Conservation (phyloP, 2,888 invertebrate genomes). For the Cloeon dipterum region DNA sequence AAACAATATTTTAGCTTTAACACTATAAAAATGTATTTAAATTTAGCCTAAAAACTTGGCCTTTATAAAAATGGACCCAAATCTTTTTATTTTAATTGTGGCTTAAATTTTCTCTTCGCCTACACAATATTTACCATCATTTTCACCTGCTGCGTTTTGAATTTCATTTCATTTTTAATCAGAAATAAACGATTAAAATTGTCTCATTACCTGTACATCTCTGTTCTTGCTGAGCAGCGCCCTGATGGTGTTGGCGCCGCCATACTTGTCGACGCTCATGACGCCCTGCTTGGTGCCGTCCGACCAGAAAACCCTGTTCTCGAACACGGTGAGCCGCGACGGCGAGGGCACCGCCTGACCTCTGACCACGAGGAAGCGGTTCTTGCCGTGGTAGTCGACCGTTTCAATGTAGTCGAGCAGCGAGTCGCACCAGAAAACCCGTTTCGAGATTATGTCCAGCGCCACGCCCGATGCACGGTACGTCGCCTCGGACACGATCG, state of each 20-base stretch:
- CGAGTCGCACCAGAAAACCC: constrained; percentile 94
- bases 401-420: constrained; percentile 88
- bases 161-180: too few relatives aligned
- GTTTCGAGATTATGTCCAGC: constrained; percentile 67
- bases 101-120: too few relatives aligned
- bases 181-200: too few relatives aligned
- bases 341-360: constrained; percentile 74
- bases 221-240: constrained; percentile 28
- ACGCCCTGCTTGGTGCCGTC: constrained; percentile 77
- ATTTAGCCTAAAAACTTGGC: too few relatives aligned
- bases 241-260: constrained; percentile 53
- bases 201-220: too few relatives aligned
- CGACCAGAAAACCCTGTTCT: constrained; percentile 75
- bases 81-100: too few relatives aligned
- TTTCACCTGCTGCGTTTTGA: too few relatives aligned
- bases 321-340: constrained; percentile 58
- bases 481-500: constrained; percentile 76
- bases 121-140: too few relatives aligned
- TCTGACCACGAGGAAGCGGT: constrained; percentile 53
- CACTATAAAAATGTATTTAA: too few relatives aligned
- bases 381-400: constrained; percentile 74
- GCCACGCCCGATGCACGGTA: constrained; percentile 85
- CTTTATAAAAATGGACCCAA: too few relatives aligned
- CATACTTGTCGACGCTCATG: constrained; percentile 67
- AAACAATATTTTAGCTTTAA: too few relatives aligned